Evolutionary conservation across 2,113 vertebrate genomes (phyloP), one percentile per base, ranked within the genome.

Genomic region (Leptosomus discolor): DNA sequence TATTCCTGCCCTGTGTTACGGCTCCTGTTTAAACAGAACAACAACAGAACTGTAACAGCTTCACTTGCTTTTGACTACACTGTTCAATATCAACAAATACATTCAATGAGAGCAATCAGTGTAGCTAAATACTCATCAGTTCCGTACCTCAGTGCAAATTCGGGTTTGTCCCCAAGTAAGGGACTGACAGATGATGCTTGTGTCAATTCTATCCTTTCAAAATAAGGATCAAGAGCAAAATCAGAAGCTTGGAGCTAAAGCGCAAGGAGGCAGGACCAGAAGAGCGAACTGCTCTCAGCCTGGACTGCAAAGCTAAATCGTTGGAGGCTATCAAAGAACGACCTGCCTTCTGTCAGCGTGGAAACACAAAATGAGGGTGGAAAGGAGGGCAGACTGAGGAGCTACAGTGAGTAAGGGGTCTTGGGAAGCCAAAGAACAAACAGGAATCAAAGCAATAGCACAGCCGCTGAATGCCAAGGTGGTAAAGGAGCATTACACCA

Each of bases 1-100:
- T 12, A 11, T 1, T 8, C n/a, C 76, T 13, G 11, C 37, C 1
- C 63, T 2, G 14, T 6, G 11, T 13, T 29, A 2, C 50, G 34
- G 15, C 39, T 34, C 4, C 43, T 5, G 0, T 4, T 56, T 5
- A 4, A 61, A 24, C 0, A 36, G 36, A 80, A 2, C 0, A 41
- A 8, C 75, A 54, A 0, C 48, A 9, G 0, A 9, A 13, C 9
- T 13, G 2, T 1, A 41, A 3, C 27, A 30, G 15, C 1, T 36
- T 3, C n/a, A 4, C 45, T 23, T 41, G 37, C 34, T 45, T 46
- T 30, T 32, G 27, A 19, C 67, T 18, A 1, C 9, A 0, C 34
- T n/a, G 60, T 8, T 32, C 65, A 12, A 1, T 7, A 8, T 11
- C 34, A 86, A 4, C 30, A 41, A 36, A 51, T 6, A 4, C 12